Percentiles rank a stretch among this genome's conserved stretches.
These are phyloP conservation scores for Brenthis hecate DNA, from an alignment of 2,888 invertebrate species.

Conservation along the genomic window DNA sequence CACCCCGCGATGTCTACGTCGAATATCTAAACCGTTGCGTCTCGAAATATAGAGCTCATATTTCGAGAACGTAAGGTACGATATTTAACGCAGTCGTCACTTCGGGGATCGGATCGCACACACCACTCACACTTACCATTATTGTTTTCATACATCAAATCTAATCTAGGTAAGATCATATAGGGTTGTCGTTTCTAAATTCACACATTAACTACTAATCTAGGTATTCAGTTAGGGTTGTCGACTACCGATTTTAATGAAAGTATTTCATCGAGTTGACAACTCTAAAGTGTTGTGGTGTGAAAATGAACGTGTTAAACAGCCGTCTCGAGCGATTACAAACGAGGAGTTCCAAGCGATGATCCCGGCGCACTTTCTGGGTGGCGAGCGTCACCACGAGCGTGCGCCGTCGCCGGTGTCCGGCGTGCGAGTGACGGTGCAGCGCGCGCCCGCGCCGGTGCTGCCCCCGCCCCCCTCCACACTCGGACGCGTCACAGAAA, in stretches of 20 bases:
- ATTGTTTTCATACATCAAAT: not conserved
- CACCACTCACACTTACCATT: slow-evolving; percentile 6
- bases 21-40: slow-evolving; percentile 56
- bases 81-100: slow-evolving; percentile 46
- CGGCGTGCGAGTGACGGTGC: slow-evolving; percentile 87
- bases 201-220: not conserved
- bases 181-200: slow-evolving; percentile 4
- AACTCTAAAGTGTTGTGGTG: not conserved
- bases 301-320: slow-evolving; percentile 74
- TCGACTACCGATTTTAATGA: not conserved
- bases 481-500: slow-evolving; percentile 94
- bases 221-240: slow-evolving; percentile 11
- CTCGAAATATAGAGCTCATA: slow-evolving; percentile 78
- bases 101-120: not conserved
- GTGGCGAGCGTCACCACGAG: slow-evolving; percentile 57
- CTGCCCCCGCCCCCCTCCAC: slow-evolving; percentile 92
- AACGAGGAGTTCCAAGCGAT: slow-evolving; percentile 97
- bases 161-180: not conserved
- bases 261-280: not conserved
- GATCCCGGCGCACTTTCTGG: slow-evolving; percentile 95
- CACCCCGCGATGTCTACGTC: slow-evolving; percentile 47
- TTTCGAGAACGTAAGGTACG: slow-evolving; percentile 61
- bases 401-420: slow-evolving; percentile 56
- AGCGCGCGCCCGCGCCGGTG: slow-evolving; percentile 88
- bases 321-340: slow-evolving; percentile 92